Base-by-base conservation (phyloP, 2,888 invertebrate genomes). In the Thysanoteuthis rhombus region DNA sequence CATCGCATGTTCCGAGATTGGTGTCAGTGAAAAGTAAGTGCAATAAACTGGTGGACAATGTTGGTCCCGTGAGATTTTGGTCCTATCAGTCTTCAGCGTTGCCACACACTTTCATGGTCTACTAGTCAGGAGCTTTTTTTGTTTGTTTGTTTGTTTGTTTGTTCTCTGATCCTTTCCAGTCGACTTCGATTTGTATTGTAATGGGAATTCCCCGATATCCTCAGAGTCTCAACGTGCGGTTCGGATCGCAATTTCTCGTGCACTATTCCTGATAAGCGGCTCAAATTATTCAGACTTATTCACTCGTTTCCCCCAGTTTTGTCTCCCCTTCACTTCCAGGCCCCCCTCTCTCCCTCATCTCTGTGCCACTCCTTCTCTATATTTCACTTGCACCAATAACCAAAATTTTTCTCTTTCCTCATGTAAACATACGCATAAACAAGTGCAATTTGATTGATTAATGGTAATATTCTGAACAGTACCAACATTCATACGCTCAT, bases 1-100 rank as follows among this genome's bases (percentile, higher is more conserved):
- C 16, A 0, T 75, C 75, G n/a, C 75, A 75, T 75, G 75, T 75
- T 75, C 2, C 75, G 22, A n/a, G 75, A 75, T 75, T 16, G 6
- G n/a, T 75, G 75, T n/a, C 75, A 75, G n/a, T 75, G 75, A 75
- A 75, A 75, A 75, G 75, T 75, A 75, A 75, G n/a, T 75, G 75
- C n/a, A 32, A n/a, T 75, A 75, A 75, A 75, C 75, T 75, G n/a
- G 75, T 75, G 75, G n/a, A n/a, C 75, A n/a, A 36, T 0, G 16
- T 10, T 10, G 10, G n/a, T 75, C 75, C 36, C 75, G n/a, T 12
- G 75, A 75, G 75, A n/a, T 36, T 12, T 4, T 1, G 75, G 16
- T 36, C 75, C 12, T 75, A 75, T 75, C 75, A n/a, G 75, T n/a
- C 19, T 75, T 75, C 75, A 75, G 19, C n/a, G 75, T 75, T n/a